Percentiles rank a stretch among this genome's conserved stretches.
These are phyloP conservation scores for Drosophila leontia DNA, from an alignment of 1,140 invertebrate species.

Conservation along the genomic window DNA sequence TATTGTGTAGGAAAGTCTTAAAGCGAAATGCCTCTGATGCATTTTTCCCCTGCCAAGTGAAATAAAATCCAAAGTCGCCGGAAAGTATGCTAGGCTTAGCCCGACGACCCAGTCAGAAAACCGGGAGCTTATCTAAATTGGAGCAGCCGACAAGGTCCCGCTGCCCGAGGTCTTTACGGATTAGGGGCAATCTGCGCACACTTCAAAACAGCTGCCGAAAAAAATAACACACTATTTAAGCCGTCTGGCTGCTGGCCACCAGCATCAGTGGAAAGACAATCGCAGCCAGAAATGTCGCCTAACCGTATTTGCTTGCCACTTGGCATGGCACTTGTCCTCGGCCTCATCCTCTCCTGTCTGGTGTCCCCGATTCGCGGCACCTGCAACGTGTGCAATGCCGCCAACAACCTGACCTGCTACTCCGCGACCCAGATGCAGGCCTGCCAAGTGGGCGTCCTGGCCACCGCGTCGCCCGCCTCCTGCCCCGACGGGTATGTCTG, in stretches of 20 bases:
- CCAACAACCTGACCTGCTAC: constrained; percentile 70
- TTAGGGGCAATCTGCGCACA: constrained; percentile 36
- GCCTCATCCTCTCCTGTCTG: constrained; percentile 14
- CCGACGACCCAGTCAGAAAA: background rate
- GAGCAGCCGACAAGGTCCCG: constrained; percentile 28
- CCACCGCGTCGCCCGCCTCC: constrained; percentile 34
- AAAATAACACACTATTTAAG: constrained; percentile 57
- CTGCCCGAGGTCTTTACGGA: constrained; percentile 27
- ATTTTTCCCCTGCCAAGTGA: background rate
- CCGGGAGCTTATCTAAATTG: constrained; percentile 67
- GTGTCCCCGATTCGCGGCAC: constrained; percentile 21
- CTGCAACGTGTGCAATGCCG: constrained; percentile 67
- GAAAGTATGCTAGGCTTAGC: constrained; percentile 51
- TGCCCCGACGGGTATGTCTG: constrained; percentile 70
- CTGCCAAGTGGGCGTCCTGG: constrained; percentile 51
- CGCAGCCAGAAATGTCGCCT: constrained; percentile 27
- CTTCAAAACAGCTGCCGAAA: constrained; percentile 18
- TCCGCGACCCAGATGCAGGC: constrained; percentile 64
- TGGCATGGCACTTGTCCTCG: constrained; percentile 2
- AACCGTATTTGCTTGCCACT: constrained; percentile 19
- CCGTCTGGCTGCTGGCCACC: constrained; percentile 4
- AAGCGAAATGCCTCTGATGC: background rate
- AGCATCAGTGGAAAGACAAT: constrained; percentile 34
- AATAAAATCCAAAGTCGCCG: constrained; percentile 12
- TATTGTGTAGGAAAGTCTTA: too few species aligned